A percentile compares a stretch with the other conserved stretches of the same genome.
phyloP scores from a whole-genome alignment of 2,888 invertebrate species.

The Drosophila lacicola region DNA sequence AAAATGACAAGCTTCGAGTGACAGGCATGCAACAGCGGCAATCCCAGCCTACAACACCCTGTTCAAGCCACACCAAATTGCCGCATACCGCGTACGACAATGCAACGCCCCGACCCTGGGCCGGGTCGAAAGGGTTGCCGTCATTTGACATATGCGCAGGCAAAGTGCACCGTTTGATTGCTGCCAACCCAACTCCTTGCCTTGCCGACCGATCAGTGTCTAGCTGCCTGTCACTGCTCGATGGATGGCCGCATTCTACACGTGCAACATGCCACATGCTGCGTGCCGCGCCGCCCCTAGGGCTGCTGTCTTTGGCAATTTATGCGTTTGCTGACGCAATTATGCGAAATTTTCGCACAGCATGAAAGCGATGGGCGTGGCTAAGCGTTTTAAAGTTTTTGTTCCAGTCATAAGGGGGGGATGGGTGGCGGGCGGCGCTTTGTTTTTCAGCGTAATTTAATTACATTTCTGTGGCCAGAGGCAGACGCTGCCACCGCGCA shows the following conservation, averaged over 20 bases:
- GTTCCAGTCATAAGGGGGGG: background rate
- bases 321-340: conserved; percentile 80
- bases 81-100: conserved; percentile 11
- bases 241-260: conserved; percentile 38
- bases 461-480: conserved; percentile 76
- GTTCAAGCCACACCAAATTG: conserved; percentile 16
- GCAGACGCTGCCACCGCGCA: conserved; percentile 5
- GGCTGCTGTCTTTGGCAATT: conserved; percentile 80
- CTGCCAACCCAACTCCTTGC: background rate
- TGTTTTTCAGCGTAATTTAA: conserved; percentile 76
- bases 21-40: conserved; percentile 66
- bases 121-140: conserved; percentile 30
- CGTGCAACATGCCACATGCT: conserved; percentile 45
- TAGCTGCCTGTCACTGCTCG: conserved; percentile 55
- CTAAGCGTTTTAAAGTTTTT: conserved; percentile 75
- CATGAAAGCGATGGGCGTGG: conserved; percentile 64
- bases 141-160: conserved; percentile 70
- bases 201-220: conserved; percentile 4
- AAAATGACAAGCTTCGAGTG: conserved; percentile 56
- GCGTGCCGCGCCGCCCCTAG: conserved; percentile 40
- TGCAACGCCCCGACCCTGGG: conserved; percentile 15
- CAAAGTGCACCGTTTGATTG: conserved; percentile 75
- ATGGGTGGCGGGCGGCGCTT: conserved; percentile 8
- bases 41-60: conserved; percentile 18
- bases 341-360: conserved; percentile 80